Evolutionary conservation across 2,888 invertebrate genomes (phyloP).

Genomic region (Acrocyrtus sp.): DNA sequence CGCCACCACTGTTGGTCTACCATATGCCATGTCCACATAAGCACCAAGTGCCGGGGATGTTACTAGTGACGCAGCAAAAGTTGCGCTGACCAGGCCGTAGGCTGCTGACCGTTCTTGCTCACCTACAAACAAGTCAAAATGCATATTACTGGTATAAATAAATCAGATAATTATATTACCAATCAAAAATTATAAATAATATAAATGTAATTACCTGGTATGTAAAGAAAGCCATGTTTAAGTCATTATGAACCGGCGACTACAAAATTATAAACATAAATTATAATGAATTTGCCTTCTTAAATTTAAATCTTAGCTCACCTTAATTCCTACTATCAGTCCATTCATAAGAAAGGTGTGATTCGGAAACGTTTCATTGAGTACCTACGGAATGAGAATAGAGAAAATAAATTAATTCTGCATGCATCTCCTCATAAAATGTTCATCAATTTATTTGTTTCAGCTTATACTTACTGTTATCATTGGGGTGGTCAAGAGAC

Average conservation of each 20-base stretch:
- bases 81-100: conserved; percentile 97
- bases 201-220: conserved; percentile 66
- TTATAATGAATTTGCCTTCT: neutral
- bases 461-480: conserved; percentile 75
- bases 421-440: too few species aligned
- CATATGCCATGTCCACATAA: conserved; percentile 86
- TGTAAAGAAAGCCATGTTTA: too few species aligned
- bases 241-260: too few species aligned
- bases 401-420: conserved; percentile 6
- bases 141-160: neutral
- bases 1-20: conserved; percentile 87
- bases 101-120: conserved; percentile 94
- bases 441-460: neutral
- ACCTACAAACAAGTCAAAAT: conserved; percentile 68
- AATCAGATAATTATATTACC: neutral
- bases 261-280: conserved; percentile 10
- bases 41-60: conserved; percentile 97
- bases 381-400: conserved; percentile 71
- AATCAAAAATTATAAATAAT: neutral
- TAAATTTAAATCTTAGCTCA: conserved; percentile 63
- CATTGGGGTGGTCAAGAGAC: conserved; percentile 96
- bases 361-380: conserved; percentile 97
- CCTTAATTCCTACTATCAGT: conserved; percentile 97
- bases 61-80: conserved; percentile 98
- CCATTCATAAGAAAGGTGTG: conserved; percentile 99